Evolutionary conservation across 1,140 invertebrate genomes (phyloP).

Genomic region (Hylaeus anthracinus): DNA sequence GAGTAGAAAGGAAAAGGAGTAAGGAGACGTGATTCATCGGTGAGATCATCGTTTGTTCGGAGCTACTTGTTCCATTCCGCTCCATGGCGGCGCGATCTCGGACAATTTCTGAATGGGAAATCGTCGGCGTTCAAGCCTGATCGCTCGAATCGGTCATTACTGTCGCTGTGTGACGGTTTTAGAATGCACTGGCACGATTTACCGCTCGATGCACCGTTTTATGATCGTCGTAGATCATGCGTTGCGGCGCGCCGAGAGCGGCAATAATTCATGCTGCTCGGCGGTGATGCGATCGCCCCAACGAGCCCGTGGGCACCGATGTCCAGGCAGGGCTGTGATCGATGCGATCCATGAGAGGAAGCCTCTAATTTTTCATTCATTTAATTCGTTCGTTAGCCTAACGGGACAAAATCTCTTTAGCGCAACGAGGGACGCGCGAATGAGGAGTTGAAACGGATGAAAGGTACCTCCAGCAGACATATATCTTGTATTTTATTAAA

Average conservation of each 20-base stretch:
- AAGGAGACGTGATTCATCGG: conserved; percentile 20
- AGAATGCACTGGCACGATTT: conserved; percentile 29
- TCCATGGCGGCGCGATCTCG: neutral
- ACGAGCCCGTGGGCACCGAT: neutral
- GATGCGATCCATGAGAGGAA: neutral
- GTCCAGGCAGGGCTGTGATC: neutral
- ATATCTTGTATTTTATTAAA: too few relatives aligned
- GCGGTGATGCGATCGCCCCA: neutral
- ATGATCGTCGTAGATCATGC: conserved; percentile 34
- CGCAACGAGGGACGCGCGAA: too few relatives aligned
- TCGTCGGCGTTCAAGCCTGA: neutral
- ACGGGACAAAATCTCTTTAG: too few relatives aligned
- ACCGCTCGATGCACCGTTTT: conserved; percentile 23
- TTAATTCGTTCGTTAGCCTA: too few relatives aligned
- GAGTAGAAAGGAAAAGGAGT: neutral
- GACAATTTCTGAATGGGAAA: conserved; percentile 26
- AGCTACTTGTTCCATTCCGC: neutral
- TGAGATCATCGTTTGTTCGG: conserved; percentile 12
- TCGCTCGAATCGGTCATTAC: conserved; percentile 27
- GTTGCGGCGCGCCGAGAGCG: neutral
- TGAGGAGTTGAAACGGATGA: too few relatives aligned
- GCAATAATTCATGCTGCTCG: conserved; percentile 26
- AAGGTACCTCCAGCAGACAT: too few relatives aligned
- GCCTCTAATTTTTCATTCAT: too few relatives aligned
- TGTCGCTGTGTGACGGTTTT: conserved; percentile 24